Conservation (phyloP, 1,140 invertebrate species). For the Heliconius nattereri region DNA sequence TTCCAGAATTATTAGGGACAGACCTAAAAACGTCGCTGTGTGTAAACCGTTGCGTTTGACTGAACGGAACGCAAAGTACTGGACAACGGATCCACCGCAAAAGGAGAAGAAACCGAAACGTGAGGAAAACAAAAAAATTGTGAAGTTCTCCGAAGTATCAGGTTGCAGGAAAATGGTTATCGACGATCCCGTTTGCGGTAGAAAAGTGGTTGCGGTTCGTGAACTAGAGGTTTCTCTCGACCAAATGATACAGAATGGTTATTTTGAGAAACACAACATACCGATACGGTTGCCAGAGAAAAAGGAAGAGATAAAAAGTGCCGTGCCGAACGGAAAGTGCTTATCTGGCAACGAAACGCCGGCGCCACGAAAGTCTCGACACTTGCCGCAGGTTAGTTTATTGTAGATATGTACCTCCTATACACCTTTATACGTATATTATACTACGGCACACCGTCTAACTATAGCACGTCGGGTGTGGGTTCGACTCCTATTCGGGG, state of each 20-base stretch:
- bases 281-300: slow-evolving; percentile 60
- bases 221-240: slow-evolving; percentile 78
- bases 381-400: slow-evolving; percentile 74
- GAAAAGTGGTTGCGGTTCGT: slow-evolving; percentile 71
- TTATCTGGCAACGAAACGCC: slow-evolving; percentile 51
- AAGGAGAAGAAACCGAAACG: slow-evolving; percentile 54
- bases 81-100: slow-evolving; percentile 68
- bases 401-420: neutral
- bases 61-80: slow-evolving; percentile 67
- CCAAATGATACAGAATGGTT: slow-evolving; percentile 77
- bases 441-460: too few species aligned
- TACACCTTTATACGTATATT: too few species aligned
- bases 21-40: slow-evolving; percentile 69
- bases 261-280: slow-evolving; percentile 78
- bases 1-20: slow-evolving; percentile 34
- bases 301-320: slow-evolving; percentile 55
- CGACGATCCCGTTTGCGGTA: slow-evolving; percentile 67
- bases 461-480: too few species aligned
- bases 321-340: slow-evolving; percentile 70
- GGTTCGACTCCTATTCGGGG: too few species aligned
- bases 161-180: slow-evolving; percentile 76
- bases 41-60: slow-evolving; percentile 68
- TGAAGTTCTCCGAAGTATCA: slow-evolving; percentile 80
- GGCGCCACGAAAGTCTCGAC: slow-evolving; percentile 62
- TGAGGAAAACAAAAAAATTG: slow-evolving; percentile 75